Evolutionary conservation across 2,888 invertebrate species (phyloP), one percentile per base, ranked within the genome.

Genomic region (Endomychus coccineus): DNA sequence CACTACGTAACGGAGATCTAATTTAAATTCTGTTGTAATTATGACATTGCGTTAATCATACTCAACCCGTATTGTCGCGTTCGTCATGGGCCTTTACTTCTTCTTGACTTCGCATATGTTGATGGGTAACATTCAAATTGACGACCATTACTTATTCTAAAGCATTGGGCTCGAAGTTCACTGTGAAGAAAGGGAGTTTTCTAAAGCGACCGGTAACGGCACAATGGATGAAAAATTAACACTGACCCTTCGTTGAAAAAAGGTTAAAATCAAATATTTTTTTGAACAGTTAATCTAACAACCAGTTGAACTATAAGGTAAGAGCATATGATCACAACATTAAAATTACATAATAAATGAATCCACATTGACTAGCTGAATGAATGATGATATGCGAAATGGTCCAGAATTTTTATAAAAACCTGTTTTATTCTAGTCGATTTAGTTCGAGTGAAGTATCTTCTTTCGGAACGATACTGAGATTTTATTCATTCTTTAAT

Each of bases 201-300:
- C 36, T 47, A 42, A 49, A 45, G 44, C 43, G 52, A 55, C 57
- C 52, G 54, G 57, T 55, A 49, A 44, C 40, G 40, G 40, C 41
- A 60, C 59, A 59, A 60, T 51, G 49, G 55, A 59, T 58, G 59
- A 59, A 60, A 60, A 59, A 61, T 60, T 55, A 49, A 57, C 48
- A 44, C 28, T 61, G 58, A 58, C 61, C 59, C 54, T 43, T 45
- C 34, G 39, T 27, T 51, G 50, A 56, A 57, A 53, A 50, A 54
- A 52, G 59, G 59, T 58, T 55, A 56, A 54, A 53, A 52, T 54
- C 49, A 50, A 55, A 54, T 54, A 50, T 50, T 54, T 52, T 50
- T 52, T 46, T 45, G 41, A 39, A 44, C 40, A 54, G 53, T 54
- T 56, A 58, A 59, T 58, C 54, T 55, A 55, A 51, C 56, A 57